A percentile compares a stretch with the other conserved stretches of the same genome.
Evolutionary conservation across 2,113 vertebrate genomes (phyloP).

Genomic region (Mastomys coucha): DNA sequence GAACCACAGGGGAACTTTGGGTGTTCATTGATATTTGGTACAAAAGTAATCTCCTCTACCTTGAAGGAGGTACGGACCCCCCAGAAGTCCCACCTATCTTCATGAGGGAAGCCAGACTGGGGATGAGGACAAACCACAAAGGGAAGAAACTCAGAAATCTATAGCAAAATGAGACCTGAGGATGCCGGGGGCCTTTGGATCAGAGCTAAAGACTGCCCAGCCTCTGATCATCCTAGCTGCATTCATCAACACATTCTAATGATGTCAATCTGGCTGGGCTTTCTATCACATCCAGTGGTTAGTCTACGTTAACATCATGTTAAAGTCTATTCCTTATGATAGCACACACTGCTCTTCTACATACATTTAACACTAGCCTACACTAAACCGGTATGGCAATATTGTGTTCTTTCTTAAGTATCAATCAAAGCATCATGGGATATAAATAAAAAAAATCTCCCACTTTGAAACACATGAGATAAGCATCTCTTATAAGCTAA

Average conservation of each 20-base stretch:
- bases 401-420: neutral
- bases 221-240: neutral
- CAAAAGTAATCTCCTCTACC: neutral
- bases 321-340: neutral
- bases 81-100: neutral
- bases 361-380: neutral
- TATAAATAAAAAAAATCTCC: constrained; percentile 4
- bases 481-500: neutral
- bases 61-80: neutral
- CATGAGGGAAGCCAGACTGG: neutral
- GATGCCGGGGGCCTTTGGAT: neutral
- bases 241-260: neutral
- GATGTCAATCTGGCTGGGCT: neutral
- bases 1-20: neutral
- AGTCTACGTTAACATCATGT: too few relatives aligned
- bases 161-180: neutral
- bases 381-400: neutral
- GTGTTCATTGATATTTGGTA: neutral
- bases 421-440: neutral
- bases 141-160: neutral
- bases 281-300: neutral
- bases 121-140: neutral
- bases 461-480: neutral
- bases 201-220: neutral
- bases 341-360: neutral